Evolutionary conservation across 2,888 invertebrate species (phyloP).

Genomic region (Drosophila seclusa): DNA sequence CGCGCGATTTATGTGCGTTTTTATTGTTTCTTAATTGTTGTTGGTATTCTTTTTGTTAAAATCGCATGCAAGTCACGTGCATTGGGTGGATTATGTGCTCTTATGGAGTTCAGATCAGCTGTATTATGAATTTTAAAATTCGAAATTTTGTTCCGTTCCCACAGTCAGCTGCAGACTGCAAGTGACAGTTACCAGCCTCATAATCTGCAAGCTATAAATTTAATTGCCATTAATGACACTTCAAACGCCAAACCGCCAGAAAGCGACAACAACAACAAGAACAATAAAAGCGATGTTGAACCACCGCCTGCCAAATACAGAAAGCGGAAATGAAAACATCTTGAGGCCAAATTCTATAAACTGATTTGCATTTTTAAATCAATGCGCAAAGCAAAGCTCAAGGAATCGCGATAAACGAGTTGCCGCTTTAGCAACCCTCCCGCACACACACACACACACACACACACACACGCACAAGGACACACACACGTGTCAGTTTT

Average conservation of each 20-base stretch:
- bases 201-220: conserved; percentile 73
- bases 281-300: conserved; percentile 15
- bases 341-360: conserved; percentile 70
- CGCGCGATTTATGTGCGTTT: conserved; percentile 36
- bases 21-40: not conserved
- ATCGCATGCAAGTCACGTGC: conserved; percentile 23
- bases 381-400: conserved; percentile 64
- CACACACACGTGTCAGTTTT: conserved; percentile 62
- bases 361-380: conserved; percentile 81
- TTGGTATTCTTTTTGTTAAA: not conserved
- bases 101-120: not conserved
- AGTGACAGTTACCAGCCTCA: conserved; percentile 75
- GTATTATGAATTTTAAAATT: not conserved
- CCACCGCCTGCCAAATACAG: conserved; percentile 58
- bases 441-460: conserved; percentile 11
- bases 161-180: conserved; percentile 40
- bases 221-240: conserved; percentile 77
- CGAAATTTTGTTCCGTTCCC: conserved; percentile 1
- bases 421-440: conserved; percentile 52
- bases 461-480: conserved; percentile 14
- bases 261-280: conserved; percentile 10
- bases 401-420: conserved; percentile 57
- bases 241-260: conserved; percentile 42
- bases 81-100: not conserved
- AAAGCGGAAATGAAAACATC: conserved; percentile 73